A percentile compares a stretch with the other conserved stretches of the same genome.
phyloP scores from a whole-genome alignment of 2,113 vertebrate species.

The Burhinus oedicnemus region DNA sequence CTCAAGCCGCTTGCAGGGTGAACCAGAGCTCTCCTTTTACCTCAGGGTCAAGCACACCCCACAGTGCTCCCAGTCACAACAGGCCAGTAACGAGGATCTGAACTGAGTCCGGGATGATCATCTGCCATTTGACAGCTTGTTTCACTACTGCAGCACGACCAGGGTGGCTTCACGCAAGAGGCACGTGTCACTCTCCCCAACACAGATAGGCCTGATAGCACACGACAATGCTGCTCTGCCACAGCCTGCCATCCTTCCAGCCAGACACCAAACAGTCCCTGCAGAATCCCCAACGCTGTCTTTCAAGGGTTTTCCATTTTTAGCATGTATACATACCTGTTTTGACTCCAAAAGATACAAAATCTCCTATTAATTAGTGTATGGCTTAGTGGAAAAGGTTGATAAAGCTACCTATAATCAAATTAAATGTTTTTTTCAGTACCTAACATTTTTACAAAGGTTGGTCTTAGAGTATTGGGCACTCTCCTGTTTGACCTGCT shows the following conservation, averaged over 20 bases:
- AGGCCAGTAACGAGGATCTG: neutral
- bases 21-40: neutral
- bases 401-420: neutral
- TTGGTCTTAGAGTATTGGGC: neutral
- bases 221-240: neutral
- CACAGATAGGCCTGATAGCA: neutral
- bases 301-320: neutral
- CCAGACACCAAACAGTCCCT: neutral
- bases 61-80: neutral
- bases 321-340: neutral
- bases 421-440: neutral
- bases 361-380: neutral
- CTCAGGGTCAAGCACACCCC: neutral
- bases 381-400: neutral
- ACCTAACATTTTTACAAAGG: neutral
- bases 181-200: neutral
- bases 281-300: neutral
- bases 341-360: neutral
- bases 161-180: neutral
- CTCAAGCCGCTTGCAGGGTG: neutral
- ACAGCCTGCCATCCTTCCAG: neutral
- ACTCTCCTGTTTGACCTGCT: neutral
- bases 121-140: neutral
- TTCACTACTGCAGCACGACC: neutral
- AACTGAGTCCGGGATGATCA: neutral